Conservation (phyloP, 2,113 vertebrate species). For the Lepus europaeus region DNA sequence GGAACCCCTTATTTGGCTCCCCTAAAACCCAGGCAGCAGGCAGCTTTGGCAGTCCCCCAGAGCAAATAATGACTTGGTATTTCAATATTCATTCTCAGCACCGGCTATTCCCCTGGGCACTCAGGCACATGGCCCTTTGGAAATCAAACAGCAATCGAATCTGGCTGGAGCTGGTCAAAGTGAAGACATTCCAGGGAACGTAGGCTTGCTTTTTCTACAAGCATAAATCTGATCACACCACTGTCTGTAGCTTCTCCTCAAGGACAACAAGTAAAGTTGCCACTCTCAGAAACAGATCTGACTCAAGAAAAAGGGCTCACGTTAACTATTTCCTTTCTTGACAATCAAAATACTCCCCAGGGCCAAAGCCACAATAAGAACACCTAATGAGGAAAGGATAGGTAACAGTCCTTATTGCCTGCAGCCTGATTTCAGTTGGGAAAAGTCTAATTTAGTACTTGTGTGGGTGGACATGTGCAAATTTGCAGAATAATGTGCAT, state of each 20-base stretch:
- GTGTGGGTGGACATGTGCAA: conserved; percentile 74
- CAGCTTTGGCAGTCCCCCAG: conserved; percentile 62
- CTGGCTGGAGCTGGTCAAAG: conserved; percentile 56
- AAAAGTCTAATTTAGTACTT: conserved; percentile 74
- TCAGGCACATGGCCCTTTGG: conserved; percentile 44
- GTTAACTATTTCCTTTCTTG: conserved; percentile 46
- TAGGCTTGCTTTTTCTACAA: conserved; percentile 41
- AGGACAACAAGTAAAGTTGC: conserved; percentile 34
- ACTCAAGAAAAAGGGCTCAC: neutral
- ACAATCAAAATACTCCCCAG: neutral
- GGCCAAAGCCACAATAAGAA: neutral
- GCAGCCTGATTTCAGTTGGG: conserved; percentile 28
- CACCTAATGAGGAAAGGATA: conserved; percentile 31
- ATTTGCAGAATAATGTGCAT: conserved; percentile 72
- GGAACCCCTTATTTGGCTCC: neutral
- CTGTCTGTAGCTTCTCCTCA: conserved; percentile 15
- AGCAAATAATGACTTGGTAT: conserved; percentile 66
- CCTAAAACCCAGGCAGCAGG: conserved; percentile 64
- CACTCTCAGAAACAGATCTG: neutral
- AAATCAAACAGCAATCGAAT: conserved; percentile 71
- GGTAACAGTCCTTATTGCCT: conserved; percentile 44
- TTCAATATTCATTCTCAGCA: conserved; percentile 71
- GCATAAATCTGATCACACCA: conserved; percentile 61
- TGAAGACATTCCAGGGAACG: conserved; percentile 63
- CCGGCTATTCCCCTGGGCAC: conserved; percentile 58